These are phyloP conservation scores for Zaprionus capensis DNA, from an alignment of 1,140 invertebrate genomes.

Conservation along the genomic window DNA sequence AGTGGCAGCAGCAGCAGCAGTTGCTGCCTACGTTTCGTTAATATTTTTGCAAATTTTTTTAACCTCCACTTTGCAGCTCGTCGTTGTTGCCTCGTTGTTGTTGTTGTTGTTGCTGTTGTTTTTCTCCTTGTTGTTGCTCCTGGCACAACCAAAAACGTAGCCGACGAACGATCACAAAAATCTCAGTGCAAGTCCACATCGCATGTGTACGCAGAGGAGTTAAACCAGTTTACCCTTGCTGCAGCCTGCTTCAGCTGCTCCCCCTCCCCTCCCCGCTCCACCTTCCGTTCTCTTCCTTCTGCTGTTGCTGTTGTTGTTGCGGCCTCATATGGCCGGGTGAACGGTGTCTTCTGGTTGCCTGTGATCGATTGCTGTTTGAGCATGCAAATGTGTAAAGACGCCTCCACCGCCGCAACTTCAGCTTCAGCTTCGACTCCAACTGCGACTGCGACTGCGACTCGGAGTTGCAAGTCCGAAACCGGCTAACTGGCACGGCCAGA, in stretches of 20 bases:
- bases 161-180: conserved; percentile 49
- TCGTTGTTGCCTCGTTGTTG: conserved; percentile 11
- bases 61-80: conserved; percentile 78
- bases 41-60: conserved; percentile 82
- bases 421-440: conserved; percentile 16
- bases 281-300: not conserved
- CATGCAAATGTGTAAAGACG: conserved; percentile 83
- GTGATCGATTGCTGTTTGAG: conserved; percentile 82
- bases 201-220: conserved; percentile 42
- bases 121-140: conserved; percentile 36
- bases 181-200: conserved; percentile 43
- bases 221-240: conserved; percentile 47
- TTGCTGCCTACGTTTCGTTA: conserved; percentile 78
- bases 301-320: not conserved
- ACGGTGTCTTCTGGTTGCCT: conserved; percentile 49
- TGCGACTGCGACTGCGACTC: conserved; percentile 30
- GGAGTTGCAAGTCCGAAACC: conserved; percentile 39
- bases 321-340: conserved; percentile 57
- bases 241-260: conserved; percentile 15
- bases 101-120: conserved; percentile 32
- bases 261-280: not conserved
- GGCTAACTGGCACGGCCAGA: conserved; percentile 50
- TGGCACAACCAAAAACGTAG: conserved; percentile 47
- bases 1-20: conserved; percentile 53
- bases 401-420: conserved; percentile 70